Base-by-base conservation (phyloP, 1,140 invertebrate genomes). In the Trissolcus basalis region DNA sequence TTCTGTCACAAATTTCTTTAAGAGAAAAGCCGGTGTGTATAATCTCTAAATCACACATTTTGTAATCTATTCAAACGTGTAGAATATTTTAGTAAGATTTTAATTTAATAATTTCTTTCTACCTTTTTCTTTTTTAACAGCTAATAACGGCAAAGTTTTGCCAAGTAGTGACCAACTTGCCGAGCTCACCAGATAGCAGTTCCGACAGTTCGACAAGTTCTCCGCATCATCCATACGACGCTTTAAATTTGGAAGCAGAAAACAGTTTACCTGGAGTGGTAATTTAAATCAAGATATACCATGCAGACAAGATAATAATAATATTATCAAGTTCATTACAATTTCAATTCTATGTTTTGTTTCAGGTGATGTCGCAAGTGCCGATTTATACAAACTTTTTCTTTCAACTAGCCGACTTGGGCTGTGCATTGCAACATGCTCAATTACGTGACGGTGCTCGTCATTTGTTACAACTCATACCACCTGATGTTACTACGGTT, bases 181-280 rank as follows among this genome's bases (percentile, higher is more conserved):
- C 94, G 16, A 96, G 94, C 81, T 96, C 94, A 56, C 95, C 96
- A 19, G 91, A 97, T 80, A 95, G 93, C 44, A 95, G 94, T 82
- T 96, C 94, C 19, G 95, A 96, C 83, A 95, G 94, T 70, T 97
- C 96, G 11, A 93, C 94, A 3, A 94, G 94, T 36, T 96, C 95
- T n/a, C 95, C 95, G 0, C 94, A 95, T 70, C 91, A 94, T 85
- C 92, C 93, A 0, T 92, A 92, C 85, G 90, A 94, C 90, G 90
- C 92, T 15, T 92, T 94, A 14, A 95, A 94, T 86, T 87, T 93
- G 15, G 94, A 96, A 82, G 94, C 95, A 0, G 97, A 99, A 90
- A 94, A 93, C 83, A 93, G 92, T 81, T 86, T 98, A 54, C 97
- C 97, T 11, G 96, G 97, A 54, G 96, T 98, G 78, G 95, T 97